Base-by-base conservation (phyloP, 2,797 vertebrate genomes). In the Enteromius trimaculatus region DNA sequence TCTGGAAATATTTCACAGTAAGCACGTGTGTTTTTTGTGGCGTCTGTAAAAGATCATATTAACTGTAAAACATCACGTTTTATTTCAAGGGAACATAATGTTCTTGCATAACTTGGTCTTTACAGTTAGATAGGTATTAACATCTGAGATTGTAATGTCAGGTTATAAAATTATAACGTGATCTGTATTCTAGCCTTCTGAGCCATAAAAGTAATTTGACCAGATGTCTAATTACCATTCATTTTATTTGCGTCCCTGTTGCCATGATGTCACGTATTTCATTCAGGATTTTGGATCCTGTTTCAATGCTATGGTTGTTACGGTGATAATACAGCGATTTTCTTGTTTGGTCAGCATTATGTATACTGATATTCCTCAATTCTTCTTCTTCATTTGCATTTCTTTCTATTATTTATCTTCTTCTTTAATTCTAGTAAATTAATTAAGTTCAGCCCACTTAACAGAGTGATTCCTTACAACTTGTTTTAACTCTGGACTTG, bases 161-260 rank as follows among this genome's bases (percentile, higher is more conserved):
- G 34, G 60, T 16, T 49, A n/a, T 58, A 11, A n/a, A 3, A 6
- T 78, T 26, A 65, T 11, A 65, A 29, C 55, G 3, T 47, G 31
- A 39, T 23, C 14, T 51, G 62, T 23, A 26, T 34, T 74, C 47
- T 44, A 39, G 65, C 47, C 60, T 11, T 62, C 42, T 77, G 83
- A 85, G 76, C 79, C 64, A 74, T 62, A 85, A 80, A 87, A 26
- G 60, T 79, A 58, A 62, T 5, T 39, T 58, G 66, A n/a, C 72
- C 9, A 47, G 17, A 37, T 79, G 34, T 29, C 34, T 76, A 19
- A 79, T 79, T 23, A 71, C 51, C 68, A 23, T 74, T 29, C 51
- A 10, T 60, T 66, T 26, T 39, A 58, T 34, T 64, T 78, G 70
- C 23, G 66, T 9, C 51, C 42, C 42, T 53, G 68, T 81, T 84